These are phyloP conservation scores for Melikaiella ostensackeni DNA, from an alignment of 2,888 invertebrate species.

Conservation along the genomic window DNA sequence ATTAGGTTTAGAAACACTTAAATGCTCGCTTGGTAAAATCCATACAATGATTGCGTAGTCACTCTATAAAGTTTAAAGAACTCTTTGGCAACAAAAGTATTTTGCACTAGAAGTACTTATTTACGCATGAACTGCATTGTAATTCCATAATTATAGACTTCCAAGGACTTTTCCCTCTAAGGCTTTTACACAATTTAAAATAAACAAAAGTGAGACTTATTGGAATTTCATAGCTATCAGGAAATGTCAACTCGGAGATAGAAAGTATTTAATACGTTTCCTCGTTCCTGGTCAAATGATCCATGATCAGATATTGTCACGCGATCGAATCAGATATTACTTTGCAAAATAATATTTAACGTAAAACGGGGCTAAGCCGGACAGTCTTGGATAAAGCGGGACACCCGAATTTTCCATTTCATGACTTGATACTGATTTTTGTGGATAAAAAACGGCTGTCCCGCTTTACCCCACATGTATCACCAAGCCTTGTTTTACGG, in stretches of 20 bases:
- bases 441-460: too few relatives aligned
- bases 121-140: background rate
- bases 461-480: too few relatives aligned
- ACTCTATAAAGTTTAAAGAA: background rate
- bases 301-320: background rate
- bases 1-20: background rate
- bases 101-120: background rate
- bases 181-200: background rate
- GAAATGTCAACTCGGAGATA: background rate
- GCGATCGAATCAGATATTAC: background rate
- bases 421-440: too few relatives aligned
- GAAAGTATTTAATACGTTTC: background rate
- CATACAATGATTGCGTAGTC: background rate
- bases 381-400: too few relatives aligned
- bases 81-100: conserved; percentile 4
- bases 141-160: background rate
- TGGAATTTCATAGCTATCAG: background rate
- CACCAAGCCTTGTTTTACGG: too few relatives aligned
- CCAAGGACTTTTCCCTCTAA: background rate
- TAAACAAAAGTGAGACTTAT: background rate
- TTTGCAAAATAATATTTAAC: background rate
- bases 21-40: background rate
- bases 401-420: too few relatives aligned
- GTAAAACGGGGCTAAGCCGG: too few relatives aligned
- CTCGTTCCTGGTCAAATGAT: background rate